Evolutionary conservation across 2,113 vertebrate genomes (phyloP).

Genomic region (Ramphastos sulfuratus): DNA sequence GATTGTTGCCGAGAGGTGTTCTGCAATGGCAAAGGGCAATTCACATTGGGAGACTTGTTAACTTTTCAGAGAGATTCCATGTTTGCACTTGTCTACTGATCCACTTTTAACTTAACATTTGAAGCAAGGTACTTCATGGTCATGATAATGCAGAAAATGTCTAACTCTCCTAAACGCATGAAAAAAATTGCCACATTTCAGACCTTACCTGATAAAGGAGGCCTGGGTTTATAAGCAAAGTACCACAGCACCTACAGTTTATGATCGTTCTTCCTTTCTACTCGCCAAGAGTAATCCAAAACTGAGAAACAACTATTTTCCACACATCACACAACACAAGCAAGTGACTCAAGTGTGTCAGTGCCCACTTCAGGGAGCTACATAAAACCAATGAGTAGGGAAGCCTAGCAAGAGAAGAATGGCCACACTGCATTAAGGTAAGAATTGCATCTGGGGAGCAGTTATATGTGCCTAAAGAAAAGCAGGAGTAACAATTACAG

Average conservation of each 20-base stretch:
- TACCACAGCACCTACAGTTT: not conserved
- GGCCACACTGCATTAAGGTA: not conserved
- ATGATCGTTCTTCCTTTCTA: not conserved
- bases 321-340: not conserved
- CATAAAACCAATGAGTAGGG: not conserved
- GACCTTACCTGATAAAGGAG: not conserved
- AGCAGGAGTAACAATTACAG: not conserved
- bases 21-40: slow-evolving; percentile 4
- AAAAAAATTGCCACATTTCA: not conserved
- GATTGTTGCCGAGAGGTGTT: not conserved
- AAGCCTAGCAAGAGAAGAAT: not conserved
- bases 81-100: not conserved
- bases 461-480: not conserved
- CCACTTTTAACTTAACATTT: not conserved
- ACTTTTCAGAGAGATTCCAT: slow-evolving; percentile 2
- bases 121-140: not conserved
- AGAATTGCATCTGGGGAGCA: not conserved
- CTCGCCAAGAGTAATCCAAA: not conserved
- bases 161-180: not conserved
- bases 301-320: not conserved
- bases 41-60: not conserved
- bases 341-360: not conserved
- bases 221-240: not conserved
- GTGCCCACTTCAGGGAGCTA: not conserved
- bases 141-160: not conserved